A percentile compares a stretch with the other conserved stretches of the same genome.
These are phyloP conservation scores for Phalangium opilio DNA, from an alignment of 2,888 invertebrate genomes.

Conservation along the genomic window DNA sequence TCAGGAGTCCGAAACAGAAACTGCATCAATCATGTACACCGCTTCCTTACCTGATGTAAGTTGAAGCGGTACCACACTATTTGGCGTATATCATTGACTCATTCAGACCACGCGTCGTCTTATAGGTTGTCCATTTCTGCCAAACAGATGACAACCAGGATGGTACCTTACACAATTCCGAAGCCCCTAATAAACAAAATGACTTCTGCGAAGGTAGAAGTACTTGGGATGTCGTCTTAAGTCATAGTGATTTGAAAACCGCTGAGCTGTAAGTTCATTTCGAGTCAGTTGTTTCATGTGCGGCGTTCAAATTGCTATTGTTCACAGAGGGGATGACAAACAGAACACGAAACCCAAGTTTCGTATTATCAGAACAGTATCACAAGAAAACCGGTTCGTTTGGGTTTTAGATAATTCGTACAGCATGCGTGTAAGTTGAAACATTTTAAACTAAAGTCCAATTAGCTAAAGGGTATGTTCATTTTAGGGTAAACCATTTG, in stretches of 20 bases:
- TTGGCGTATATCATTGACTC: no score
- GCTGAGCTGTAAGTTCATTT: no score
- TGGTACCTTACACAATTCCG: conserved; percentile 39
- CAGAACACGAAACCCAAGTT: conserved; percentile 13
- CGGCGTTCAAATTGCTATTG: no score
- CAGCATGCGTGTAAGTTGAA: conserved; percentile 23
- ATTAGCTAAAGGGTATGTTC: no score
- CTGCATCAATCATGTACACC: conserved; percentile 26
- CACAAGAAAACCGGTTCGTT: conserved; percentile 18
- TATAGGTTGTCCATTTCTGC: no score
- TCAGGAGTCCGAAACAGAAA: conserved; percentile 20
- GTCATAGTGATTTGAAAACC: conserved; percentile 37
- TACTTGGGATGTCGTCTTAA: conserved; percentile 42
- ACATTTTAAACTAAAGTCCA: no score
- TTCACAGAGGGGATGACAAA: no score
- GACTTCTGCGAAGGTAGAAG: conserved; percentile 43
- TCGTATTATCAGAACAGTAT: conserved; percentile 17
- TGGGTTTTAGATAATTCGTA: conserved; percentile 22
- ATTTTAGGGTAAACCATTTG: conserved; percentile 35
- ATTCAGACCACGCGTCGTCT: no score
- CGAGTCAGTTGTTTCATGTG: no score
- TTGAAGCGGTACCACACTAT: no score
- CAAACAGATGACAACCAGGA: conserved; percentile 31
- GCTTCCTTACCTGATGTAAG: conserved; percentile 25
- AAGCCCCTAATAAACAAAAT: conserved; percentile 50